Evolutionary conservation across 2,888 invertebrate species (phyloP), one percentile per base, ranked within the genome.

Genomic region (Scaptomyza flava): DNA sequence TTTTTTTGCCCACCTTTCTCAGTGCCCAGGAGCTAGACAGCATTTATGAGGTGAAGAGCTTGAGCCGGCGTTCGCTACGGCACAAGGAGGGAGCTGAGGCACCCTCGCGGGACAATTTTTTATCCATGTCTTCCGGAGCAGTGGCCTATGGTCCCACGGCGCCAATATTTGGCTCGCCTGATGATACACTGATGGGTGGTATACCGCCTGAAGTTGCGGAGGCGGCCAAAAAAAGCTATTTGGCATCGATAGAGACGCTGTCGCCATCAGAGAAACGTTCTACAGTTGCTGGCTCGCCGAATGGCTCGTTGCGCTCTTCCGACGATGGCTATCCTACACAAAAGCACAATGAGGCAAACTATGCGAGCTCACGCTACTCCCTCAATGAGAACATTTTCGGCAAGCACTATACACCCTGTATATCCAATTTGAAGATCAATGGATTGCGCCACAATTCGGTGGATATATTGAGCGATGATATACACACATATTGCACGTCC

Each of bases 201-300:
- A 88, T 89, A 38, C 77, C 85, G 0, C 62, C 59, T 0, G 81
- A 76, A 33, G 80, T 68, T 0, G 61, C 77, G 0, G 81, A 85
- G 45, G 62, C 68, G 1, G 85, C 81, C 20, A 89, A 85, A 46
- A 89, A 87, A 47, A 73, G 72, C 20, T 90, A 90, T 46, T 67
- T 92, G 57, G 92, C 92, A 1, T 92, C 92, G 33, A 85, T 90
- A 20, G 92, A 92, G 69, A 92, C 92, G 3, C 77, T 92, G 6
- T 92, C 91, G 58, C 89, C 91, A 1, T 92, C 91, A 4, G 92
- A 92, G 64, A 92, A 92, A 66, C 81, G 76, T 12, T 91, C 91
- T 1, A 68, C 76, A 4, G 72, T 61, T 5, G 77, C 67, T 1
- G 69, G 68, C 36, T 52, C 81, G 0, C 81, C 82, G 3, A 72